These are phyloP conservation scores for Actinernus sp. DNA, from an alignment of 92 coral and sea anemone genomes.

Conservation along the genomic window DNA sequence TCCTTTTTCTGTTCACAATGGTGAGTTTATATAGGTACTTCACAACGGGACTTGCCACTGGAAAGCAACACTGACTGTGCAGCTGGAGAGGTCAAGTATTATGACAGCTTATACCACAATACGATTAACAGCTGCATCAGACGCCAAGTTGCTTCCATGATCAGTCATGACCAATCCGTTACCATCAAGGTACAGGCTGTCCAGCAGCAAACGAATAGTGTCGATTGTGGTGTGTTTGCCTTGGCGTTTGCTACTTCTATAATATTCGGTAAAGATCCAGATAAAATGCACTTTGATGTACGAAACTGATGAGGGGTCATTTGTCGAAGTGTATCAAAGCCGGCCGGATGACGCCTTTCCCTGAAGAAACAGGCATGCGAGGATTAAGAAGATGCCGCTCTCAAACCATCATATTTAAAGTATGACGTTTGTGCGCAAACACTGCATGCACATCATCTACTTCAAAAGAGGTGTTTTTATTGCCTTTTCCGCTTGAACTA, in stretches of 20 bases:
- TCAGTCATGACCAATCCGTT: slow-evolving; percentile 20
- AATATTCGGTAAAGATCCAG: slow-evolving; percentile 41
- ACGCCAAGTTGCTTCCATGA: slow-evolving; percentile 33
- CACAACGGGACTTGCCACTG: slow-evolving; percentile 55
- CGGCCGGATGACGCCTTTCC: slow-evolving; percentile 9
- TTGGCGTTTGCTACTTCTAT: slow-evolving; percentile 49
- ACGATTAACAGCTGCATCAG: slow-evolving; percentile 7
- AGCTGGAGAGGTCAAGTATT: slow-evolving; percentile 20
- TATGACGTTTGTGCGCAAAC: too few relatives aligned
- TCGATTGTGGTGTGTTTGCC: slow-evolving; percentile 73
- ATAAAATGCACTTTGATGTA: neutral
- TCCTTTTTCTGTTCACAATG: slow-evolving; percentile 17
- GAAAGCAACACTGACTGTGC: slow-evolving; percentile 33
- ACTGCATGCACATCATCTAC: too few relatives aligned
- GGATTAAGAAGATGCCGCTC: too few relatives aligned
- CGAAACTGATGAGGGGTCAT: slow-evolving; percentile 11
- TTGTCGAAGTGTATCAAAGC: slow-evolving; percentile 10
- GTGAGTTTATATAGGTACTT: slow-evolving; percentile 55
- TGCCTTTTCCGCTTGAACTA: too few relatives aligned
- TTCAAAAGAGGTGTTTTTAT: too few relatives aligned
- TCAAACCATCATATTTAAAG: too few relatives aligned
- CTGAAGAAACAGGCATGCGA: too few relatives aligned
- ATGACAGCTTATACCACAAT: slow-evolving; percentile 39
- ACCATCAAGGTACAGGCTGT: slow-evolving; percentile 24
- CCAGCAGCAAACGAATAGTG: slow-evolving; percentile 51